Percentiles rank a stretch among this genome's conserved stretches.
Conservation (phyloP, 64 coral and sea anemone species). For the Trachythela sp. region DNA sequence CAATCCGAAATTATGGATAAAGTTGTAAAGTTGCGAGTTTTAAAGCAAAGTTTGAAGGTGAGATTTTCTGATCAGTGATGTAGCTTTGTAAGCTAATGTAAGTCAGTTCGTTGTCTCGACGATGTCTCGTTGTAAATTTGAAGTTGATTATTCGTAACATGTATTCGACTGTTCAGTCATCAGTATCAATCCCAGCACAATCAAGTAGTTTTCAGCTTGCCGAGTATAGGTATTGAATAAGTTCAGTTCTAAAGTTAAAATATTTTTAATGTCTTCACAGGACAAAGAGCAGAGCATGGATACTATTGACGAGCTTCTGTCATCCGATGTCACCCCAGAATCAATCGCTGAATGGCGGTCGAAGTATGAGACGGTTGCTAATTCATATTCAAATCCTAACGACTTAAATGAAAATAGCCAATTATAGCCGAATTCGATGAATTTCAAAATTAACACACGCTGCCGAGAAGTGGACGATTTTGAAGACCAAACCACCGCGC, state of each 20-base stretch:
- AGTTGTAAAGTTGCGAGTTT: not conserved
- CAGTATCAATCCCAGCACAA: too few species aligned
- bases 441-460: not conserved
- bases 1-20: conserved; percentile 1
- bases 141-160: too few species aligned
- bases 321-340: not conserved
- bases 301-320: not conserved
- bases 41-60: conserved; percentile 1
- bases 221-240: too few species aligned
- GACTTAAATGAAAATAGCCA: not conserved
- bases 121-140: too few species aligned
- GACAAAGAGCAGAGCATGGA: conserved; percentile 20
- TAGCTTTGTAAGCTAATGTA: not conserved
- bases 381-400: not conserved
- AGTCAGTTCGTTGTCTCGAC: not conserved
- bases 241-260: too few species aligned
- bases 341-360: not conserved
- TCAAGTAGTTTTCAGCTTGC: too few species aligned
- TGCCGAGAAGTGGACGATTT: too few species aligned
- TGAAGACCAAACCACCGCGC: not conserved
- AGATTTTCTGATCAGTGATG: not conserved
- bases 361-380: not conserved
- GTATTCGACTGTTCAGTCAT: too few species aligned
- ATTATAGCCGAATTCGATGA: not conserved
- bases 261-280: not conserved